Evolutionary conservation across 2,888 invertebrate species (phyloP).

Genomic region (Eumerus sabulonum): DNA sequence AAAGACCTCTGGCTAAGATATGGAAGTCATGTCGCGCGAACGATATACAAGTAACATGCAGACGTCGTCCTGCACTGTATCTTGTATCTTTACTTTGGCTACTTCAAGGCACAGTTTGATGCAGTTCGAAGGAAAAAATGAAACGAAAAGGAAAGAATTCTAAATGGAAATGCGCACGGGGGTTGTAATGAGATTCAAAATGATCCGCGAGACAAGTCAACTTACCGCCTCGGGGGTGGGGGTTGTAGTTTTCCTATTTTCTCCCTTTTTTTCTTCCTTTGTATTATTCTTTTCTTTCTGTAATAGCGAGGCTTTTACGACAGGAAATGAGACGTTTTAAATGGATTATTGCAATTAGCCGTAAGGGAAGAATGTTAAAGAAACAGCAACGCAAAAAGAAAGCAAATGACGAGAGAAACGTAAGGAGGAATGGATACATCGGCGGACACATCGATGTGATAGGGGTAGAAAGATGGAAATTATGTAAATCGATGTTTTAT

Average conservation of each 20-base stretch:
- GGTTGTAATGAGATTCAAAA: conserved; percentile 69
- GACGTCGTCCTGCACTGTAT: background rate
- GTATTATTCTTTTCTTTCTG: conserved; percentile 22
- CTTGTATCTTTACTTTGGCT: background rate
- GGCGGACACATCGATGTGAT: conserved; percentile 29
- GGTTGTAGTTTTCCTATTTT: conserved; percentile 12
- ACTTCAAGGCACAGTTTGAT: conserved; percentile 65
- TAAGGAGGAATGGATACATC: conserved; percentile 17
- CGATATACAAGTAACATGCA: background rate
- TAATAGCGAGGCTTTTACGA: conserved; percentile 64
- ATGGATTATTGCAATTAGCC: conserved; percentile 79
- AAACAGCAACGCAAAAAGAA: conserved; percentile 9
- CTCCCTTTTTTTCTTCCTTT: conserved; percentile 10
- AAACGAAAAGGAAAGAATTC: conserved; percentile 29
- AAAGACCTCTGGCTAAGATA: conserved; percentile 46
- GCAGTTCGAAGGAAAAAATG: conserved; percentile 57
- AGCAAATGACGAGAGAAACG: conserved; percentile 29
- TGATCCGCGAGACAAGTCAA: conserved; percentile 67
- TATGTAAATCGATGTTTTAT: conserved; percentile 68
- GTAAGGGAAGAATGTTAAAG: conserved; percentile 64
- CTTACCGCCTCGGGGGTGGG: background rate
- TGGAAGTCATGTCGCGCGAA: conserved; percentile 61
- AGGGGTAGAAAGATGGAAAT: conserved; percentile 65
- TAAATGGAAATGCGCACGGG: conserved; percentile 61
- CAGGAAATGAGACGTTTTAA: conserved; percentile 75